These are phyloP conservation scores for Pherbina coryleti DNA, from an alignment of 2,888 invertebrate genomes.

Conservation along the genomic window DNA sequence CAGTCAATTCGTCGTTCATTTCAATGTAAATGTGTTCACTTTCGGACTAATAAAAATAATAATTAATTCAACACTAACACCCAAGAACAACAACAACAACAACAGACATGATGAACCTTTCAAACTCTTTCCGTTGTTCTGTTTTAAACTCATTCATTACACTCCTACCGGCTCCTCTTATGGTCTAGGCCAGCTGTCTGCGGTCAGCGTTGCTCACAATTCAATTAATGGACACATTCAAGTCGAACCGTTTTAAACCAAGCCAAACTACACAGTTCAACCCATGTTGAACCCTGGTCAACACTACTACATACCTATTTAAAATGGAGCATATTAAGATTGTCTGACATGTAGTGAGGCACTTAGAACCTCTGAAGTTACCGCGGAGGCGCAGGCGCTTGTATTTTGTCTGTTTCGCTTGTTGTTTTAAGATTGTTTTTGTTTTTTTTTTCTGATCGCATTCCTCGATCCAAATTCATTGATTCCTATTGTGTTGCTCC, in stretches of 20 bases:
- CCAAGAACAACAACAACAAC: background rate
- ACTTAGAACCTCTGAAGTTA: constrained; percentile 40
- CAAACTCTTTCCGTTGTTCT: constrained; percentile 14
- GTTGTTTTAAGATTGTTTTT: constrained; percentile 40
- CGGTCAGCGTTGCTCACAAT: constrained; percentile 34
- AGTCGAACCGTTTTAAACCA: constrained; percentile 25
- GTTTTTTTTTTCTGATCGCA: background rate
- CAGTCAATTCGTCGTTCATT: constrained; percentile 5
- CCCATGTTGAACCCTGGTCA: background rate
- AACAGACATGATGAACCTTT: constrained; percentile 36
- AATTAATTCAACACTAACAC: constrained; percentile 40
- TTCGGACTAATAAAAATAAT: constrained; percentile 36
- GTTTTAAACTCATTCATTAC: constrained; percentile 10
- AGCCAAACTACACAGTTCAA: background rate
- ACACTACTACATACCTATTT: background rate
- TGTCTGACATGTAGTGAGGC: constrained; percentile 39
- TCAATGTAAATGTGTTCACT: constrained; percentile 40
- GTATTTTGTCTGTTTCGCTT: constrained; percentile 47
- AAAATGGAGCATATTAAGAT: constrained; percentile 32
- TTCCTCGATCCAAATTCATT: constrained; percentile 36
- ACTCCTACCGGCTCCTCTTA: background rate
- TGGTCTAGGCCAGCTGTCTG: constrained; percentile 26
- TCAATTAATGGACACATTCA: constrained; percentile 42
- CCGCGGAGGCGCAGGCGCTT: constrained; percentile 51
- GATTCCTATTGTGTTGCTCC: constrained; percentile 27